Percentiles rank a stretch among this genome's conserved stretches.
These are phyloP conservation scores for Drosophila subpulchrella DNA, from an alignment of 1,140 invertebrate genomes.

Conservation along the genomic window DNA sequence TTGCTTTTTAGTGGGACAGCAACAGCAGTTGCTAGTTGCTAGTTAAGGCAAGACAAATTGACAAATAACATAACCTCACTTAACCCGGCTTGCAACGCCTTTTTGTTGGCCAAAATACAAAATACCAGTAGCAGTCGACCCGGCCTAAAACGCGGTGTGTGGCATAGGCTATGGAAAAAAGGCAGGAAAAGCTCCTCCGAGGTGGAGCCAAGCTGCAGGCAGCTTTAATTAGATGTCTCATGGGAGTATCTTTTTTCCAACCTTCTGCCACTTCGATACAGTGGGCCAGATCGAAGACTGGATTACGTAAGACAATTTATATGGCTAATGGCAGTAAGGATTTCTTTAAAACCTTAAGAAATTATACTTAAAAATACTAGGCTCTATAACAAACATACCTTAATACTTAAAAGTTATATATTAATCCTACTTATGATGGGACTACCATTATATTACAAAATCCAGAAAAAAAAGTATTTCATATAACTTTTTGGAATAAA, in stretches of 20 bases:
- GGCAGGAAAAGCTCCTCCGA: slow-evolving; percentile 28
- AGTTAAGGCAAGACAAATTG: slow-evolving; percentile 78
- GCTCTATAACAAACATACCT: no score
- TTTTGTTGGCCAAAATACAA: slow-evolving; percentile 53
- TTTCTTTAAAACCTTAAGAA: no score
- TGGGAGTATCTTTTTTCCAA: slow-evolving; percentile 46
- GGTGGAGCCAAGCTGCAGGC: slow-evolving; percentile 26
- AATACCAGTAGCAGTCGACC: slow-evolving; percentile 45
- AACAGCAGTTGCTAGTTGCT: slow-evolving; percentile 37
- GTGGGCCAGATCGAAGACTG: slow-evolving; percentile 14
- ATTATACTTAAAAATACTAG: no score
- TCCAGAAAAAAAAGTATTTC: no score
- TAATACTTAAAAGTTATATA: no score
- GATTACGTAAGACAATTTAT: neutral
- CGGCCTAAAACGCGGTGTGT: slow-evolving; percentile 41
- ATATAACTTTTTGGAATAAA: no score
- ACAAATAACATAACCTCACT: slow-evolving; percentile 83
- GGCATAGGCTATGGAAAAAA: slow-evolving; percentile 17
- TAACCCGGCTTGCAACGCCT: slow-evolving; percentile 72
- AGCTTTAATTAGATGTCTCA: slow-evolving; percentile 74
- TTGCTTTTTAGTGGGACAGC: slow-evolving; percentile 56
- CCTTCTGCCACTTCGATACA: slow-evolving; percentile 18
- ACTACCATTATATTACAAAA: no score
- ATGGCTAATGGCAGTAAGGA: no score
- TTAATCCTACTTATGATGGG: no score